These are phyloP conservation scores for Drosophila niveifrons DNA, from an alignment of 2,888 invertebrate species.

Conservation along the genomic window DNA sequence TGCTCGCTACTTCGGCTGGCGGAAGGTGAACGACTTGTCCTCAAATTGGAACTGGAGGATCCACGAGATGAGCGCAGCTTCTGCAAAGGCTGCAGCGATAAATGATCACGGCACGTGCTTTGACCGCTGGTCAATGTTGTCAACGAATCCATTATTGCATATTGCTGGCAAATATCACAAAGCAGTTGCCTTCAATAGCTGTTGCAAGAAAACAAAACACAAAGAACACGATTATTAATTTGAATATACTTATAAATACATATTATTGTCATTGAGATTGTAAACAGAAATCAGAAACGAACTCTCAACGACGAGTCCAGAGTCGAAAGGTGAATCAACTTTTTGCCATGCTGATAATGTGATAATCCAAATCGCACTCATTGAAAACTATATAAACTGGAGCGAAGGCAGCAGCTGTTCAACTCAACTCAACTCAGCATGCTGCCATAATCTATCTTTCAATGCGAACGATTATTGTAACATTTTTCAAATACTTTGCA, in stretches of 20 bases:
- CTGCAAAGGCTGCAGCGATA: slow-evolving; percentile 64
- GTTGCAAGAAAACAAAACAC: slow-evolving; percentile 52
- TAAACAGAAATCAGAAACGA: background rate
- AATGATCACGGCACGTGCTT: slow-evolving; percentile 63
- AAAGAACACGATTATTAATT: slow-evolving; percentile 12
- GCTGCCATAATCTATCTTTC: slow-evolving; percentile 34
- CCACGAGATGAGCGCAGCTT: slow-evolving; percentile 66
- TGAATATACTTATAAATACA: background rate
- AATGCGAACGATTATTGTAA: slow-evolving; percentile 29
- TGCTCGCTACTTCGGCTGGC: slow-evolving; percentile 82
- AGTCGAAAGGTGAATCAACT: slow-evolving; percentile 79
- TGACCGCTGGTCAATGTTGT: slow-evolving; percentile 48
- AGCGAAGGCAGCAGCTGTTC: slow-evolving; percentile 40
- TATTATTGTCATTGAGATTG: slow-evolving; percentile 55
- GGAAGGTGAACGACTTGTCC: slow-evolving; percentile 84
- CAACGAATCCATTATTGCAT: slow-evolving; percentile 71
- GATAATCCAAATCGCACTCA: slow-evolving; percentile 29
- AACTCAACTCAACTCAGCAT: slow-evolving; percentile 2
- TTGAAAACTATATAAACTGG: slow-evolving; percentile 51
- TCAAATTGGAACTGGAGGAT: slow-evolving; percentile 75
- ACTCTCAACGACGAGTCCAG: slow-evolving; percentile 49
- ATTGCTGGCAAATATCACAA: slow-evolving; percentile 46
- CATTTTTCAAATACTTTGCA: slow-evolving; percentile 46
- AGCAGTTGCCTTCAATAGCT: slow-evolving; percentile 57
- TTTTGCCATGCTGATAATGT: slow-evolving; percentile 60